A percentile compares a stretch with the other conserved stretches of the same genome.
Conservation (phyloP, 2,888 invertebrate genomes). For the Scaptomyza caliginosa region DNA sequence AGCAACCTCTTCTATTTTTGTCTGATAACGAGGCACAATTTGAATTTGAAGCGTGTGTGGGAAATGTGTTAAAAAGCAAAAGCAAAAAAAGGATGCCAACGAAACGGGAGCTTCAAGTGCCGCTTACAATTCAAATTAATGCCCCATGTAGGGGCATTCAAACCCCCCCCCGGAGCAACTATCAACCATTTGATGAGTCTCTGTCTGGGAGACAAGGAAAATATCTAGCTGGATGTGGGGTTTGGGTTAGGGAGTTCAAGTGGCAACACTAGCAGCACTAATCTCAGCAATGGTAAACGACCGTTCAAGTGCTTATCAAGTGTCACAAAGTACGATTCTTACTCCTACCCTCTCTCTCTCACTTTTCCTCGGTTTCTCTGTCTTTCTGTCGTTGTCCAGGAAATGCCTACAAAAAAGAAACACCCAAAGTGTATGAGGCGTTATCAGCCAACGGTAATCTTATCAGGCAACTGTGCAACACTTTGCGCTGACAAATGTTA, state of each 20-base stretch:
- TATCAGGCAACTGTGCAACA: slow-evolving; percentile 60
- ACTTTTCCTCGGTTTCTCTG: not conserved
- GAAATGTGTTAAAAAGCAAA: not conserved
- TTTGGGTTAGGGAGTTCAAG: slow-evolving; percentile 27
- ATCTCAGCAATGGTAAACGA: slow-evolving; percentile 55
- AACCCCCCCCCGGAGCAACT: not conserved
- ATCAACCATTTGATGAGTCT: slow-evolving; percentile 6
- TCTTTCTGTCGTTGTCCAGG: slow-evolving; percentile 12
- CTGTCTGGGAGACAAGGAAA: not conserved
- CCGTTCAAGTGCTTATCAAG: slow-evolving; percentile 60
- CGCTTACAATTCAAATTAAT: slow-evolving; percentile 50
- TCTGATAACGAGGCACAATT: slow-evolving; percentile 45
- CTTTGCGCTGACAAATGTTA: slow-evolving; percentile 69
- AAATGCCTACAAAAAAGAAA: slow-evolving; percentile 34
- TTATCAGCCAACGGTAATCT: slow-evolving; percentile 63
- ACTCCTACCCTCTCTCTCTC: too few species aligned
- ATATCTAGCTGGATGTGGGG: slow-evolving; percentile 1
- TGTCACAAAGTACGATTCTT: slow-evolving; percentile 43
- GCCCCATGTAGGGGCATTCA: slow-evolving; percentile 13
- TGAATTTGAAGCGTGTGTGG: slow-evolving; percentile 52
- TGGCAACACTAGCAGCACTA: slow-evolving; percentile 23
- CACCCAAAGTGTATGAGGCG: not conserved
- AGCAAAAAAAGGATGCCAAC: slow-evolving; percentile 16
- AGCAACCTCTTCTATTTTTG: slow-evolving; percentile 5
- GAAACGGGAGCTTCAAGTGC: slow-evolving; percentile 20